These are phyloP conservation scores for Lutjanus erythropterus DNA, from an alignment of 2,113 vertebrate species.

Conservation along the genomic window DNA sequence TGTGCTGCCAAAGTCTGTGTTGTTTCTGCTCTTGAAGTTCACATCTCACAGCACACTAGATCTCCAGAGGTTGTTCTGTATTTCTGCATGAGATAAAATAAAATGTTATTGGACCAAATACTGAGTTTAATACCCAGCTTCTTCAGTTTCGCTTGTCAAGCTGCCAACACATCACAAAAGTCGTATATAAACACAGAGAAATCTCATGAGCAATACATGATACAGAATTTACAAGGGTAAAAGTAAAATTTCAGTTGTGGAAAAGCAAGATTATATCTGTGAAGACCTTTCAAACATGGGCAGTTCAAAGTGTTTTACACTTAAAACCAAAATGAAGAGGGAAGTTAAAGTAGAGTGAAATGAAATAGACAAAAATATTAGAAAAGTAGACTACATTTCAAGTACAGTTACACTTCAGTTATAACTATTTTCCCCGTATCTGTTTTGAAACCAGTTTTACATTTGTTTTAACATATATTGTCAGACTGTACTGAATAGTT, in stretches of 20 bases:
- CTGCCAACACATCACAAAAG: constrained; percentile 3
- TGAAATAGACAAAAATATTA: neutral
- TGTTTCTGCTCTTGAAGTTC: constrained; percentile 2
- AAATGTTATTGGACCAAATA: neutral
- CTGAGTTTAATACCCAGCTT: neutral
- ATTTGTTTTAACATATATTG: neutral
- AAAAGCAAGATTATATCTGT: too few relatives aligned
- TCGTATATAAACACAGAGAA: neutral
- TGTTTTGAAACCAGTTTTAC: neutral
- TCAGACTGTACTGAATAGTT: too few relatives aligned
- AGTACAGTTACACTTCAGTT: neutral
- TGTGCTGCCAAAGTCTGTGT: neutral
- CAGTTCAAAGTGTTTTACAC: neutral
- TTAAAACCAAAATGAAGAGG: neutral
- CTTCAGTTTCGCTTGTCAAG: neutral
- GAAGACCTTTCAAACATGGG: too few relatives aligned
- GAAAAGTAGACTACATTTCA: neutral
- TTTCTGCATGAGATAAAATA: neutral
- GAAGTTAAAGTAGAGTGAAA: neutral
- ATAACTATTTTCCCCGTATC: neutral
- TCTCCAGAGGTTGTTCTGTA: neutral
- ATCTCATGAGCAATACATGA: neutral
- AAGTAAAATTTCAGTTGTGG: neutral
- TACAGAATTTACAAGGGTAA: neutral
- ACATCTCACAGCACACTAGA: neutral